Conservation (phyloP, 2,888 invertebrate species). For the Cryptocheilus praepositus region DNA sequence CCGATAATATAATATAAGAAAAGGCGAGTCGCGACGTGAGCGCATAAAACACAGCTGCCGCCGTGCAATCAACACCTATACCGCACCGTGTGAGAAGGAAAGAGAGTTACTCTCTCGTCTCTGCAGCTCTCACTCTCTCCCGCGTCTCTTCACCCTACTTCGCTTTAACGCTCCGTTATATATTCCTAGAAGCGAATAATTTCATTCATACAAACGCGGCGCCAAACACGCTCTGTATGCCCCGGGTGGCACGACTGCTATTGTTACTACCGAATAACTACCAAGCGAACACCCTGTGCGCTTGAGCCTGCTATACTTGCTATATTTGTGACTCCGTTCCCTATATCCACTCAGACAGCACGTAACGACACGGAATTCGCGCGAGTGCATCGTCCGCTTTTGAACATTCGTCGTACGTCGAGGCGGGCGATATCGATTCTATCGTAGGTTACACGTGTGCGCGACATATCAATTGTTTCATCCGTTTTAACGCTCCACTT, state of each 20-base stretch:
- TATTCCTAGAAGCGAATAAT: conserved; percentile 73
- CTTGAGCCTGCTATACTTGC: conserved; percentile 29
- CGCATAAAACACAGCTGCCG: conserved; percentile 73
- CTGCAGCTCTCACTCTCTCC: conserved; percentile 26
- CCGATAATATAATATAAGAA: conserved; percentile 71
- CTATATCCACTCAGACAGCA: conserved; percentile 49
- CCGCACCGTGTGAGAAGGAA: conserved; percentile 34
- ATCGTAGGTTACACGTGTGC: too few species aligned
- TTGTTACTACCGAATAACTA: conserved; percentile 70
- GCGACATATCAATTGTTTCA: too few species aligned
- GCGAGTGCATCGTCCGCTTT: conserved; percentile 33
- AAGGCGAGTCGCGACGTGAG: conserved; percentile 51
- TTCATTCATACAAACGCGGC: conserved; percentile 72
- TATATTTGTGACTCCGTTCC: conserved; percentile 58
- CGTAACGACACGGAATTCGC: conserved; percentile 34
- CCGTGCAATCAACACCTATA: conserved; percentile 71
- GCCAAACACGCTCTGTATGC: conserved; percentile 64
- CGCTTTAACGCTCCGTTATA: conserved; percentile 54
- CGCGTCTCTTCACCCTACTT: conserved; percentile 31
- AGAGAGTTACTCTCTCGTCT: conserved; percentile 7
- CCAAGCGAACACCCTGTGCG: conserved; percentile 53
- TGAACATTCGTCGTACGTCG: neutral
- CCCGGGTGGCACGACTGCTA: conserved; percentile 67
- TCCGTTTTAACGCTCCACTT: too few species aligned
- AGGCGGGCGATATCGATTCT: too few species aligned